phyloP scores from a whole-genome alignment of 2,113 vertebrate genomes.

The Hydrochoerus hydrochaeris region DNA sequence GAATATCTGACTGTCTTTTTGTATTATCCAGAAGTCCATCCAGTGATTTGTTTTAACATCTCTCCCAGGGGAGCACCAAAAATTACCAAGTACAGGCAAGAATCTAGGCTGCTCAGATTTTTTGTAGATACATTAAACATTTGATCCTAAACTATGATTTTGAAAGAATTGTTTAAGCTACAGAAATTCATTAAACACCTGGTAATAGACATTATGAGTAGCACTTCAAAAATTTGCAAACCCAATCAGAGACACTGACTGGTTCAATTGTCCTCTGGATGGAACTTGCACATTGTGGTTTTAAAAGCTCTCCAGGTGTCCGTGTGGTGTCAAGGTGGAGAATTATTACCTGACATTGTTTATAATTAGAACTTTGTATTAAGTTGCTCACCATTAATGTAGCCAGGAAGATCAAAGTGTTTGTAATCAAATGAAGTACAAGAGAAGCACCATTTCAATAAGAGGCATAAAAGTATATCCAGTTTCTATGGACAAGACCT shows the following conservation, averaged over 20 bases:
- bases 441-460: not conserved
- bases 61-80: not conserved
- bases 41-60: not conserved
- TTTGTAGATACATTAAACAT: not conserved
- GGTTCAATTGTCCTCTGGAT: not conserved
- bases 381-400: not conserved
- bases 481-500: not conserved
- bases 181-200: not conserved
- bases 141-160: not conserved
- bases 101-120: not conserved
- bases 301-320: not conserved
- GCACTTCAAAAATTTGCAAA: not conserved
- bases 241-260: not conserved
- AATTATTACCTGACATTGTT: not conserved
- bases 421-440: not conserved
- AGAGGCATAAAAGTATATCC: not conserved
- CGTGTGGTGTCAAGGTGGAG: not conserved
- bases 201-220: not conserved
- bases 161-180: not conserved
- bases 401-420: not conserved
- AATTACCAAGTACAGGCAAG: not conserved
- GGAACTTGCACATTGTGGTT: not conserved
- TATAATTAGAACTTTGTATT: not conserved
- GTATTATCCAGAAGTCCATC: not conserved
- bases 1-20: conserved; percentile 86